phyloP scores from a whole-genome alignment of 1,140 invertebrate species.

The Eubasilissa regina region DNA sequence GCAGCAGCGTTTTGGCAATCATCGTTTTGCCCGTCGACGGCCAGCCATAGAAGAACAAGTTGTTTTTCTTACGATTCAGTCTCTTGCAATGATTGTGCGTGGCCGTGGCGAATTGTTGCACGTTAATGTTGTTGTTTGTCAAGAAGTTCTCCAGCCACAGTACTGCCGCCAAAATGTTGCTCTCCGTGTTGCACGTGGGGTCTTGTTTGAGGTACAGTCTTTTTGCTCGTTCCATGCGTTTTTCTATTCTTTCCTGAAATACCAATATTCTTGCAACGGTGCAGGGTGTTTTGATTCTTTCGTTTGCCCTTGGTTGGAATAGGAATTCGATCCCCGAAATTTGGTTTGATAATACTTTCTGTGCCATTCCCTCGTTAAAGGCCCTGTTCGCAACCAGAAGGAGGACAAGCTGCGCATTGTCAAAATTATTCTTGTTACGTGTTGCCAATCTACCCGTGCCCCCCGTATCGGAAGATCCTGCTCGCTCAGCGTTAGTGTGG shows the following conservation, averaged over 20 bases:
- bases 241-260: slow-evolving; percentile 59
- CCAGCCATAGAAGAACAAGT: neutral
- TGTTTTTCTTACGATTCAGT: slow-evolving; percentile 15
- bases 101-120: neutral
- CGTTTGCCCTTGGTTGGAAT: slow-evolving; percentile 48
- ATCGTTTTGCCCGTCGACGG: slow-evolving; percentile 31
- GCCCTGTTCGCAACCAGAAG: slow-evolving; percentile 57
- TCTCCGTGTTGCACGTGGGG: no score
- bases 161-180: neutral
- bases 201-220: neutral
- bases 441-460: no score
- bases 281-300: slow-evolving; percentile 53
- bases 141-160: neutral
- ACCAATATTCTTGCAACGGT: slow-evolving; percentile 60
- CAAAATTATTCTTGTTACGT: neutral
- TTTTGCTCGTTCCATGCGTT: neutral
- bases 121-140: neutral
- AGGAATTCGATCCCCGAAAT: slow-evolving; percentile 56
- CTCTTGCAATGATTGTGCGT: neutral
- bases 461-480: no score
- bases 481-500: no score
- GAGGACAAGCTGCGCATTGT: slow-evolving; percentile 30
- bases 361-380: slow-evolving; percentile 61
- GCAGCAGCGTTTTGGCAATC: neutral
- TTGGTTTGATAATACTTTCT: no score